These are phyloP conservation scores for Sminthurinus aureus DNA, from an alignment of 2,888 invertebrate genomes.

Conservation along the genomic window DNA sequence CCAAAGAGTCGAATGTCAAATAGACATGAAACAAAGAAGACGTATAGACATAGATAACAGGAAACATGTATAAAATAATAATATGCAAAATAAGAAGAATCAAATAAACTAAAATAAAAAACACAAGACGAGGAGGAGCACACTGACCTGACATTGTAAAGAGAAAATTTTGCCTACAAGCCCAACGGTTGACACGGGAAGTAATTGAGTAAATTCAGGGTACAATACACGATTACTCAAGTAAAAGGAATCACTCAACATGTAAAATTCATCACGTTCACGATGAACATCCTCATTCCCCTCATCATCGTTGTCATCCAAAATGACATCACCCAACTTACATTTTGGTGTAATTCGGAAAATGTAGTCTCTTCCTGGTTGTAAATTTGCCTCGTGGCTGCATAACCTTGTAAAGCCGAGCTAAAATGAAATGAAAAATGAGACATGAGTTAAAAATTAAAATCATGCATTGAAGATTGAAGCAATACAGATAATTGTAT, in stretches of 20 bases:
- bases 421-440: conserved; percentile 4
- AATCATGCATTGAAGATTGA: no score
- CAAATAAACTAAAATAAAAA: background rate
- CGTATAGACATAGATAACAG: background rate
- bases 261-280: conserved; percentile 19
- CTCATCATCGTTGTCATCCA: conserved; percentile 25
- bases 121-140: background rate
- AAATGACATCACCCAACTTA: conserved; percentile 28
- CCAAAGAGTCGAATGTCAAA: no score
- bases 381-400: conserved; percentile 40
- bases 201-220: conserved; percentile 42
- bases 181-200: conserved; percentile 41
- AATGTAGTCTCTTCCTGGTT: conserved; percentile 34
- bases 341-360: conserved; percentile 42
- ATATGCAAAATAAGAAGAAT: conserved; percentile 1
- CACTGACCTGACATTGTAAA: conserved; percentile 41
- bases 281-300: background rate
- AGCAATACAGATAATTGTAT: no score
- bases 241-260: conserved; percentile 43
- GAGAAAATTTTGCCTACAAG: conserved; percentile 32
- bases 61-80: background rate
- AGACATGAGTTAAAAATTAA: no score
- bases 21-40: no score
- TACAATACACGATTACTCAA: conserved; percentile 39
- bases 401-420: conserved; percentile 35